phyloP scores from a whole-genome alignment of 2,888 invertebrate species.

The Mesochorus sp. region DNA sequence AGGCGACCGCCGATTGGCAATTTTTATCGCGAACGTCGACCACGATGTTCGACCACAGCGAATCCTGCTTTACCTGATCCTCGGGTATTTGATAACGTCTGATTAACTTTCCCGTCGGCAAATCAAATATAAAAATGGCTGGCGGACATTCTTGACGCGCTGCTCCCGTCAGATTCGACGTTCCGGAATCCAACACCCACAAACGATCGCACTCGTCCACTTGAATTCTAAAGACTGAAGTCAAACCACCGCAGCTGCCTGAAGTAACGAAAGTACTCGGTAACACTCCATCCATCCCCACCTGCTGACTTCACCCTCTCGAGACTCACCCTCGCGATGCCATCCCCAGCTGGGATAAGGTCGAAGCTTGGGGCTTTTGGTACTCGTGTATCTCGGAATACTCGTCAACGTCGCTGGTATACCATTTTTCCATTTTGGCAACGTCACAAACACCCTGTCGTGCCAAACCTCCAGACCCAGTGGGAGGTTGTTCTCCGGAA shows the following conservation, averaged over 20 bases:
- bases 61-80: constrained; percentile 86
- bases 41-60: constrained; percentile 87
- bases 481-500: constrained; percentile 89
- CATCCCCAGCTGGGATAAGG: constrained; percentile 91
- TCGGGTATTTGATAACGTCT: constrained; percentile 86
- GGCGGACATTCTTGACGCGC: constrained; percentile 89
- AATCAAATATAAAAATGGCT: constrained; percentile 88
- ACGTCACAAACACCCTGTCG: constrained; percentile 88
- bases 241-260: constrained; percentile 87
- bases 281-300: too few species aligned
- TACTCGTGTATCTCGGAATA: constrained; percentile 85
- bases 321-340: constrained; percentile 85
- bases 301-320: too few species aligned
- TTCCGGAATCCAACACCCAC: constrained; percentile 92
- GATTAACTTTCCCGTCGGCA: constrained; percentile 86
- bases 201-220: constrained; percentile 89
- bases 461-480: constrained; percentile 88
- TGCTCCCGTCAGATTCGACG: constrained; percentile 86
- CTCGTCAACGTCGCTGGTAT: constrained; percentile 89
- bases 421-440: constrained; percentile 90
- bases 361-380: constrained; percentile 85
- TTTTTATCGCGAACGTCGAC: constrained; percentile 85
- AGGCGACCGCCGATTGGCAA: constrained; percentile 86
- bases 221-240: constrained; percentile 90
- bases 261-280: too few species aligned